Evolutionary conservation across 1,140 invertebrate genomes (phyloP), one percentile per base, ranked within the genome.

Genomic region (Papilio xuthus): DNA sequence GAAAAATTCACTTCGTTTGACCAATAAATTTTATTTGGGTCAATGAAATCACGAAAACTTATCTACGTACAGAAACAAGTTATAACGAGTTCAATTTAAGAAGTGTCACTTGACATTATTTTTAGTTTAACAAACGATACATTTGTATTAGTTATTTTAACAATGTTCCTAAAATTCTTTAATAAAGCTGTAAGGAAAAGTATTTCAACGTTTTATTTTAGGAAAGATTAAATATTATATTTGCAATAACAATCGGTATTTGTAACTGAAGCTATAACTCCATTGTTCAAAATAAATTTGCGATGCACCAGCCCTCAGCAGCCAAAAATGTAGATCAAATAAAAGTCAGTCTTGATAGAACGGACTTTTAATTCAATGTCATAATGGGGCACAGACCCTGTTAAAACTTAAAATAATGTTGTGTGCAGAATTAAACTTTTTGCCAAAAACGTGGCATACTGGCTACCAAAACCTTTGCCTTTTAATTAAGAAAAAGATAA

Each of bases 11-110:
- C 6, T 67, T 67, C 26, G 2, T 12, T 67, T 67, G 60, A 67
- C 26, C 13, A 28, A 67, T 67, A 18, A 67, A 32, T 28, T 67
- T 67, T 26, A 67, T 15, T 60, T 67, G 13, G 60, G 60, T 67
- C 26, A 32, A 32, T 32, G 60, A 67, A 32, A 18, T 67, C 23
- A 67, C 26, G 26, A 32, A 67, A 67, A 67, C 60, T 67, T 67
- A 32, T 15, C 60, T 13, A 26, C 23, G 23, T 12, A 12, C 50
- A 32, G 26, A 67, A 63, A 28, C 60, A 4, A 28, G 26, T 67
- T 32, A 67, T 32, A 12, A 63, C 12, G n/a, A n/a, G n/a, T 28
- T 15, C 1, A 28, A 32, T 23, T 67, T 67, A 67, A 67, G 60
- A 67, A 63, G 60, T 18, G 47, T 26, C 60, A 13, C 12, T 67